Evolutionary conservation across 2,113 vertebrate genomes (phyloP).

Genomic region (Nycticorax nycticorax): DNA sequence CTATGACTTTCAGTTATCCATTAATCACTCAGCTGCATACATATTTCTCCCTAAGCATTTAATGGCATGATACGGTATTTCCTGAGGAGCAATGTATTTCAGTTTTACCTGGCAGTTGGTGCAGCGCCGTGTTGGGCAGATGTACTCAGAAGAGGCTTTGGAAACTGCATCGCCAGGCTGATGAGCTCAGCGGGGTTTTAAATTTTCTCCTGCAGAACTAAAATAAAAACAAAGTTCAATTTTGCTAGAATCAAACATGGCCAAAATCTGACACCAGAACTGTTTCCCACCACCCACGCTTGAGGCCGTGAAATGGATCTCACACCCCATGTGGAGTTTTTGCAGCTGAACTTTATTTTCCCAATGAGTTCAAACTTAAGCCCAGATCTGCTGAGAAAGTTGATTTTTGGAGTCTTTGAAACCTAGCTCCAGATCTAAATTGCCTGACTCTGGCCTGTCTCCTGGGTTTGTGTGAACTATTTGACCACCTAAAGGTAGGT

Average conservation of each 20-base stretch:
- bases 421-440: neutral
- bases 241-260: neutral
- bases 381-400: neutral
- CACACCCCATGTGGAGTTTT: neutral
- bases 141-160: neutral
- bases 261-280: neutral
- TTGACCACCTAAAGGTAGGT: neutral
- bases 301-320: neutral
- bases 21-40: neutral
- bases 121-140: fast-evolving
- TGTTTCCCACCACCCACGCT: neutral
- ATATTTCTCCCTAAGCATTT: neutral
- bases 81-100: neutral
- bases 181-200: neutral
- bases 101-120: neutral
- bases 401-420: neutral
- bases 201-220: neutral
- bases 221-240: neutral
- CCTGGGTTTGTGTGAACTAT: neutral
- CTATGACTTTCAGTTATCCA: neutral
- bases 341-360: neutral
- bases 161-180: neutral
- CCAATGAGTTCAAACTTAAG: neutral
- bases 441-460: neutral
- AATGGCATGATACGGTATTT: neutral